These are phyloP conservation scores for Tanypteryx hageni DNA, from an alignment of 2,888 invertebrate genomes.

Conservation along the genomic window DNA sequence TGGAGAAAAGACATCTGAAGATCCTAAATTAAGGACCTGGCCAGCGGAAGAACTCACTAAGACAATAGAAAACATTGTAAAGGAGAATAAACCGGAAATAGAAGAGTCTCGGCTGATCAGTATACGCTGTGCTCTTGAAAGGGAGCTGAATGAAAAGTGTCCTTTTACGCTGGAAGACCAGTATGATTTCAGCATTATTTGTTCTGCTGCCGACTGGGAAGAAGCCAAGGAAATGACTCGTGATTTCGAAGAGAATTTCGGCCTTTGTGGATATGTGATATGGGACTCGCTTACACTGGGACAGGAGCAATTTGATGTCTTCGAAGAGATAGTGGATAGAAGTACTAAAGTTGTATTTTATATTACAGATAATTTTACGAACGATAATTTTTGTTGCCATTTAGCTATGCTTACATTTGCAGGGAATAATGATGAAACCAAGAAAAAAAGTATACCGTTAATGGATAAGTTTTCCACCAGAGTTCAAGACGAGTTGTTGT, in stretches of 20 bases:
- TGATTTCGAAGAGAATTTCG: background rate
- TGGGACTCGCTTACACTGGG: conserved; percentile 15
- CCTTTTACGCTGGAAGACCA: background rate
- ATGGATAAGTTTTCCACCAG: background rate
- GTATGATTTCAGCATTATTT: conserved; percentile 46
- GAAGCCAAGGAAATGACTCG: background rate
- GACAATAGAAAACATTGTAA: background rate
- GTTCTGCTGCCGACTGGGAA: background rate
- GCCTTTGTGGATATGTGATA: background rate
- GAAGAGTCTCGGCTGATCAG: background rate
- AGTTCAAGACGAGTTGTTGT: background rate
- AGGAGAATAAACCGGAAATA: background rate
- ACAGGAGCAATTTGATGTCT: background rate
- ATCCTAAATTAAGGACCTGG: background rate
- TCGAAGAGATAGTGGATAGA: conserved; percentile 40
- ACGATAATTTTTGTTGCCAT: conserved; percentile 27
- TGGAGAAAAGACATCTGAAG: background rate
- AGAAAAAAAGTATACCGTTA: conserved; percentile 2
- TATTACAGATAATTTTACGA: conserved; percentile 33
- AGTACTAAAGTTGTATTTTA: conserved; percentile 42
- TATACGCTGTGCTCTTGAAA: background rate
- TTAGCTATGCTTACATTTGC: conserved; percentile 27
- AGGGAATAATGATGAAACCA: background rate
- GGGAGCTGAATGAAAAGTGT: background rate
- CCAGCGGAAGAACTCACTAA: background rate